phyloP scores from a whole-genome alignment of 2,113 vertebrate genomes.

The Myanophis thanlyinensis region DNA sequence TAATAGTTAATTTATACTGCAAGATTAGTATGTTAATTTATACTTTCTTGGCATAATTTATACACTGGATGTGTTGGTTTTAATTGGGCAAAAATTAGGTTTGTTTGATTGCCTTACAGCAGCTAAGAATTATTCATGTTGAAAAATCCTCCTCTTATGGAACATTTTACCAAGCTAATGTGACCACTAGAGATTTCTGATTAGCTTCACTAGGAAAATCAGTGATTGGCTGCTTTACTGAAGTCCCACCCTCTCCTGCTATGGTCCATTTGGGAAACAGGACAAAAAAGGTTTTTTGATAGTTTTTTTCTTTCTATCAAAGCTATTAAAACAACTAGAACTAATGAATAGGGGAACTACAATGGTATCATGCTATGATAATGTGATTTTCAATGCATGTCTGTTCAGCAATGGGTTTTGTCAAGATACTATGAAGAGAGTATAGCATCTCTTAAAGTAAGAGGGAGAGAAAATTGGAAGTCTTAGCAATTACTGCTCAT shows the following conservation, averaged over 20 bases:
- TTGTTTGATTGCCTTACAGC: not conserved
- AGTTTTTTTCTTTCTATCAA: not conserved
- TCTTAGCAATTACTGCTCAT: not conserved
- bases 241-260: not conserved
- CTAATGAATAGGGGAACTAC: rapidly evolving
- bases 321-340: not conserved
- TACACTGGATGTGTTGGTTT: not conserved
- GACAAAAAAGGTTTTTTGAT: not conserved
- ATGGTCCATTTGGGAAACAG: not conserved
- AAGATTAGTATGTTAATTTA: slow-evolving; percentile 17
- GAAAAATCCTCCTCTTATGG: not conserved
- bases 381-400: not conserved
- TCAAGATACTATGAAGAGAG: not conserved
- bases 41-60: not conserved
- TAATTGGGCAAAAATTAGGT: slow-evolving; percentile 12
- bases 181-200: not conserved
- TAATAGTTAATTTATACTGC: slow-evolving; percentile 30
- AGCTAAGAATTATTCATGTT: not conserved
- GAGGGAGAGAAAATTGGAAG: not conserved
- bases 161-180: slow-evolving; percentile 14
- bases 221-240: not conserved
- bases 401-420: not conserved
- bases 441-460: not conserved
- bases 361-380: not conserved
- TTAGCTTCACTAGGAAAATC: slow-evolving; percentile 10